Percentiles rank a stretch among this genome's conserved stretches.
These are phyloP conservation scores for Tipula lateralis DNA, from an alignment of 2,888 invertebrate species.

Conservation along the genomic window DNA sequence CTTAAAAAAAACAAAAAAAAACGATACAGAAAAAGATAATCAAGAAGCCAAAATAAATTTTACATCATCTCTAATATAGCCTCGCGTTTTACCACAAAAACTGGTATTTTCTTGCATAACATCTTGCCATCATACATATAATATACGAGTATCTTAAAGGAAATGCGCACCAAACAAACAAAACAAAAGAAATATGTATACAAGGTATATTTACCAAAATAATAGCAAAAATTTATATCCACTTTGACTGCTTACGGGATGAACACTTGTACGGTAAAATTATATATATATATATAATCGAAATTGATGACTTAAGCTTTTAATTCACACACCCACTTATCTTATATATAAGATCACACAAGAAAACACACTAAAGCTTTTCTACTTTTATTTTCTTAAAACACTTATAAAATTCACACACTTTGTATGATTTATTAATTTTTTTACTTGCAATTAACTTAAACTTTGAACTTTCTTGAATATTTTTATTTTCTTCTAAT, in stretches of 20 bases:
- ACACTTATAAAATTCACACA: not conserved
- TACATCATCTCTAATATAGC: not conserved
- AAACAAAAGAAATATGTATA: not conserved
- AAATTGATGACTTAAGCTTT: not conserved
- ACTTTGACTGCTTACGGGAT: not conserved
- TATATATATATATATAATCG: not conserved
- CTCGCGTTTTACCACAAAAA: not conserved
- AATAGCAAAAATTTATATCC: not conserved
- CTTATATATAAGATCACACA: not conserved
- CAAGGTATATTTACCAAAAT: conserved; percentile 2
- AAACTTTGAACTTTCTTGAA: conserved; percentile 6
- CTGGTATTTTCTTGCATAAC: not conserved
- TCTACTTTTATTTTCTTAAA: not conserved
- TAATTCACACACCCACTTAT: not conserved
- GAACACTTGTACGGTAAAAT: not conserved
- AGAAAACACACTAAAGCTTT: not conserved
- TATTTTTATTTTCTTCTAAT: not conserved
- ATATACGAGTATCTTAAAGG: not conserved
- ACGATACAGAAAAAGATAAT: not conserved
- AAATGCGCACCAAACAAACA: not conserved
- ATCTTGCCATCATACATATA: not conserved
- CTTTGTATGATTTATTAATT: not conserved
- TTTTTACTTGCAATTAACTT: not conserved
- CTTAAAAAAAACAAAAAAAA: too few relatives aligned
- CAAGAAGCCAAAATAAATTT: not conserved